phyloP scores from a whole-genome alignment of 2,888 invertebrate genomes.

The Drosophila longiperda region DNA sequence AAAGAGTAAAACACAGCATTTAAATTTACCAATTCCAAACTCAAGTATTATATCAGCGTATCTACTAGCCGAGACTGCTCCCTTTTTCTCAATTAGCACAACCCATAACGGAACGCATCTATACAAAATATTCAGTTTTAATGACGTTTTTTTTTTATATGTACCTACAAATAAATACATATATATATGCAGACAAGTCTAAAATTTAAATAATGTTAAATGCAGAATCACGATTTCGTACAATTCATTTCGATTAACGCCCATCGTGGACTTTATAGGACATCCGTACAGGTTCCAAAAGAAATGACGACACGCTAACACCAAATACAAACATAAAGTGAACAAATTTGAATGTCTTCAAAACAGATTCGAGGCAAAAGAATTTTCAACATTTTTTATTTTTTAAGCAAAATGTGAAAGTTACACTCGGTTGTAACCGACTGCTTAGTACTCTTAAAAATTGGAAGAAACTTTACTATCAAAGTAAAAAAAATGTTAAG shows the following conservation, averaged over 20 bases:
- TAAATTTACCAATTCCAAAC: too few relatives aligned
- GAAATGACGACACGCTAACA: slow-evolving; percentile 55
- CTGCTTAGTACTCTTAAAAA: background rate
- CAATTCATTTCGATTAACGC: slow-evolving; percentile 67
- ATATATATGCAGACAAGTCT: slow-evolving; percentile 26
- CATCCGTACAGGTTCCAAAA: slow-evolving; percentile 29
- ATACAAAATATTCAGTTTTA: slow-evolving; percentile 10
- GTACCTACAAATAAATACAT: background rate
- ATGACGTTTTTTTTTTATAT: slow-evolving; percentile 22
- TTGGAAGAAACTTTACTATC: background rate
- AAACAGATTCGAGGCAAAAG: slow-evolving; percentile 20
- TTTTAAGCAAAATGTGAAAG: slow-evolving; percentile 1
- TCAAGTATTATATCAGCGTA: background rate
- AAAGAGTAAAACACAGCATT: background rate
- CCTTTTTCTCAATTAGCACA: background rate
- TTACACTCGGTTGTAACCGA: background rate
- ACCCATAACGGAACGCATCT: background rate
- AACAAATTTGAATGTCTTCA: slow-evolving; percentile 20
- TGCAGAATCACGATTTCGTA: slow-evolving; percentile 67
- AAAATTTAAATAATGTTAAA: slow-evolving; percentile 73
- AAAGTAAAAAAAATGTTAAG: background rate
- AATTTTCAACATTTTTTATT: slow-evolving; percentile 25
- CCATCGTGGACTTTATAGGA: slow-evolving; percentile 35
- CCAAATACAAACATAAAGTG: slow-evolving; percentile 57
- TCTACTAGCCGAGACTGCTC: background rate